Evolutionary conservation across 2,797 vertebrate species (phyloP).

Genomic region (Thunnus albacares): DNA sequence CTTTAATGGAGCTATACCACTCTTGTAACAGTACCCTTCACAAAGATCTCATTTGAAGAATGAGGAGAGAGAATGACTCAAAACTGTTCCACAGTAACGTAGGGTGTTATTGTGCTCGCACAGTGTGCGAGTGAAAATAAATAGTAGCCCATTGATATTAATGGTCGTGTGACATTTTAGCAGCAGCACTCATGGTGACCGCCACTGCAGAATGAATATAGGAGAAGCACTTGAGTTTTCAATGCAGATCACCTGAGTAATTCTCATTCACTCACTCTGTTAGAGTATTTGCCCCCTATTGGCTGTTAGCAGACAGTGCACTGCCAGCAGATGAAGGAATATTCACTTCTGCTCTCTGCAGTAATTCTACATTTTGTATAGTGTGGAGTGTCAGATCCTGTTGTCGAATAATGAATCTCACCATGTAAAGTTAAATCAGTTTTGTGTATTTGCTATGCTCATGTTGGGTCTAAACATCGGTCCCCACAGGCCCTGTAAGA

Average conservation of each 20-base stretch:
- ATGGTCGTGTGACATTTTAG: no score
- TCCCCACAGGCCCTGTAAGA: constrained; percentile 93
- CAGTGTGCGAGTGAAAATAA: no score
- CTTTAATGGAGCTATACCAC: no score
- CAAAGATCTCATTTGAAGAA: no score
- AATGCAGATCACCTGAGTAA: background rate
- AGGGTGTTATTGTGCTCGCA: no score
- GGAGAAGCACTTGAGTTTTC: background rate
- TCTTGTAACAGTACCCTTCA: no score
- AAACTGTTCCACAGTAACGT: no score
- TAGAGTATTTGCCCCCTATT: constrained; percentile 6
- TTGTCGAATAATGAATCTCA: background rate
- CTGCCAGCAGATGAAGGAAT: background rate
- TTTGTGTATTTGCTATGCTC: background rate
- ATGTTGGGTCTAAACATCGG: background rate
- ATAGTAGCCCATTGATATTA: no score
- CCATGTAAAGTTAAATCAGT: background rate
- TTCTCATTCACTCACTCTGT: constrained; percentile 7
- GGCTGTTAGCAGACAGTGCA: background rate
- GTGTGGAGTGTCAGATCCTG: background rate
- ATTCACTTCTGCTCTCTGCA: background rate
- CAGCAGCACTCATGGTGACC: no score
- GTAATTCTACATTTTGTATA: background rate
- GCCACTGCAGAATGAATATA: no score
- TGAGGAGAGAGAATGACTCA: no score